Conservation (phyloP, 2,888 invertebrate genomes). For the Dolichomitus sp. region DNA sequence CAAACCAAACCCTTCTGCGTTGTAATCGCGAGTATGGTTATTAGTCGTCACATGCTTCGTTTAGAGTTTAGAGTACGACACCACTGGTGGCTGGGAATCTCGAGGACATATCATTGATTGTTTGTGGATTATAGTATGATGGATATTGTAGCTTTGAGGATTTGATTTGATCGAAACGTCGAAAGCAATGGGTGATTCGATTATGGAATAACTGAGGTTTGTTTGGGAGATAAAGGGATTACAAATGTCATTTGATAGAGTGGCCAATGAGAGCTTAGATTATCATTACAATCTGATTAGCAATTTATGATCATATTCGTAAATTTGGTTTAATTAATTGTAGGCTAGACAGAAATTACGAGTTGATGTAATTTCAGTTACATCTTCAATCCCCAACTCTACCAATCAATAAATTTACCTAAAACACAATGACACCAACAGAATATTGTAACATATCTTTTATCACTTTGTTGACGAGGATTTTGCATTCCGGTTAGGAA, state of each 20-base stretch:
- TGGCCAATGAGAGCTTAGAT: neutral
- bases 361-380: too few species aligned
- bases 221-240: neutral
- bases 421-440: too few species aligned
- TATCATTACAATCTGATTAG: too few species aligned
- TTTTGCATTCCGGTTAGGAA: too few species aligned
- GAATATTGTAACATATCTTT: too few species aligned
- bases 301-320: too few species aligned
- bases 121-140: neutral
- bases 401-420: too few species aligned
- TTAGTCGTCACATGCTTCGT: constrained; percentile 23
- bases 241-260: neutral
- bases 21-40: constrained; percentile 33
- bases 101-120: constrained; percentile 4
- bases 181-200: neutral
- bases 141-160: constrained; percentile 7
- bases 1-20: neutral
- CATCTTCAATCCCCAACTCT: too few species aligned
- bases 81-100: neutral
- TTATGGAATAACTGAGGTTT: constrained; percentile 11
- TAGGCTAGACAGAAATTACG: too few species aligned
- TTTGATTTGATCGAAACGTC: constrained; percentile 4
- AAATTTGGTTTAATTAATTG: too few species aligned
- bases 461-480: too few species aligned
- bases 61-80: constrained; percentile 24